phyloP scores from a whole-genome alignment of 2,888 invertebrate species.

The Neoitamus cyanurus region DNA sequence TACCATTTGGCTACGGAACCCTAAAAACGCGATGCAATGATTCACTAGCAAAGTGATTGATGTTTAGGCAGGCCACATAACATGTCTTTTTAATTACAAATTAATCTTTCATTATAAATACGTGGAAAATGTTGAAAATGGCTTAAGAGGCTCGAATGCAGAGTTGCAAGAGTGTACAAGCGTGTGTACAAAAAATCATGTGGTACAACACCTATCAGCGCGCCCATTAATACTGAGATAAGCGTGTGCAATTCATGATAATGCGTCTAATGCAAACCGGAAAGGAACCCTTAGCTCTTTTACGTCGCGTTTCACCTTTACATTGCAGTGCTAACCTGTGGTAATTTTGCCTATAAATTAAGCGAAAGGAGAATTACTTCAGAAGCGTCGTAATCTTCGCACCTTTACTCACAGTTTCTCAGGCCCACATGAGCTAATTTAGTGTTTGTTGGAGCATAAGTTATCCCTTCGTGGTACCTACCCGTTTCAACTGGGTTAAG shows the following conservation, averaged over 20 bases:
- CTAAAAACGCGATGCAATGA: no score
- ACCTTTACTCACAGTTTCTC: constrained; percentile 7
- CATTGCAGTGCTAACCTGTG: not conserved
- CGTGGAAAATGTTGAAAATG: no score
- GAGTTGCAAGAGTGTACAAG: not conserved
- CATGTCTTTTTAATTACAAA: no score
- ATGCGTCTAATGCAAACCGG: constrained; percentile 40
- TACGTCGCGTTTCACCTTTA: not conserved
- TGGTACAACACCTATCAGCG: not conserved
- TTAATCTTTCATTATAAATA: no score
- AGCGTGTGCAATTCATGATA: constrained; percentile 22
- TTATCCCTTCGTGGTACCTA: not conserved
- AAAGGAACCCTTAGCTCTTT: constrained; percentile 42
- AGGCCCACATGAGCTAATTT: not conserved
- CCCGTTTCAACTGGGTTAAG: constrained; percentile 8
- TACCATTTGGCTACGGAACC: no score
- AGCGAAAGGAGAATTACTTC: constrained; percentile 15
- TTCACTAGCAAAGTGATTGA: no score
- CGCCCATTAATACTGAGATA: constrained; percentile 37
- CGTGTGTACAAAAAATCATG: not conserved
- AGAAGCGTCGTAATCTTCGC: constrained; percentile 39
- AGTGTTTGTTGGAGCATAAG: not conserved
- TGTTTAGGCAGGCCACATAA: no score
- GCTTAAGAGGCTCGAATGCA: no score
- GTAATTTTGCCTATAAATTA: constrained; percentile 32